phyloP scores from a whole-genome alignment of 2,113 vertebrate species.

The Crotophaga sulcirostris region DNA sequence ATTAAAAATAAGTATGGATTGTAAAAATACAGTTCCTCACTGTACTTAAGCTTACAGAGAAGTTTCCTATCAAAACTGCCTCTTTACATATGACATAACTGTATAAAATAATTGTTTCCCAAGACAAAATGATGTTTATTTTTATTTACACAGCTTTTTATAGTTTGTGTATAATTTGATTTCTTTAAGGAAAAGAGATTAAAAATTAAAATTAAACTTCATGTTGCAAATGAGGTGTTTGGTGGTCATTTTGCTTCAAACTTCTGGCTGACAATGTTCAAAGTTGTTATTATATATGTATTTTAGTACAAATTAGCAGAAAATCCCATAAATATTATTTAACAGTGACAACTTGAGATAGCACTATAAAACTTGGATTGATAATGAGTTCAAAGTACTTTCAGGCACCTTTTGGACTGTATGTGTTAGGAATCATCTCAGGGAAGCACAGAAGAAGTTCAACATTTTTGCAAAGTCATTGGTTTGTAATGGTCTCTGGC shows the following conservation, averaged over 20 bases:
- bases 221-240: not conserved
- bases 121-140: not conserved
- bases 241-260: not conserved
- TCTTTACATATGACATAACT: fast-evolving
- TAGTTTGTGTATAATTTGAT: not conserved
- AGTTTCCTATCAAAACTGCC: not conserved
- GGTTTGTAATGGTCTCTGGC: fast-evolving
- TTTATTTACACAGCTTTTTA: not conserved
- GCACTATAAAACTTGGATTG: not conserved
- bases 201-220: not conserved
- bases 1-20: not conserved
- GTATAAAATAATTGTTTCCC: not conserved
- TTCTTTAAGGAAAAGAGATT: not conserved
- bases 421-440: not conserved
- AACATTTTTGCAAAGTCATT: not conserved
- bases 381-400: not conserved
- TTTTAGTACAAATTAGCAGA: not conserved
- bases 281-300: fast-evolving
- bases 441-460: not conserved
- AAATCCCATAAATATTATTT: not conserved
- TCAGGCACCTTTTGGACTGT: not conserved
- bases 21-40: not conserved
- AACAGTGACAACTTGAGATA: not conserved
- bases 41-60: not conserved
- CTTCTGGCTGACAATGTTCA: not conserved